Evolutionary conservation across 2,113 vertebrate species (phyloP).

Genomic region (Stictonetta naevosa): DNA sequence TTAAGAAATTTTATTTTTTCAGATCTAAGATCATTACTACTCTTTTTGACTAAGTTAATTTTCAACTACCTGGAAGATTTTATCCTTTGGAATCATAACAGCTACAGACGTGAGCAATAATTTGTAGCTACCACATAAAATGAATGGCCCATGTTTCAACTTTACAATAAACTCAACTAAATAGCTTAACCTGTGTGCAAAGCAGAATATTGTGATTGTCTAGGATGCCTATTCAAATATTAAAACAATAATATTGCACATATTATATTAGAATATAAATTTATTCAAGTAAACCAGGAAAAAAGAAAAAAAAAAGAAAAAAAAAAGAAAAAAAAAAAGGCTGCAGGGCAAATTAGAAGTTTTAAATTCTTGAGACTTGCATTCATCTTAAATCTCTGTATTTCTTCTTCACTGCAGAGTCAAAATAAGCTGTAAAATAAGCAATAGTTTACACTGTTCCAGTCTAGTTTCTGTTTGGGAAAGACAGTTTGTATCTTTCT

Average conservation of each 20-base stretch:
- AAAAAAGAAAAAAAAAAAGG: background rate
- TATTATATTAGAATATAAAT: background rate
- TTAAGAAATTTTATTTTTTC: background rate
- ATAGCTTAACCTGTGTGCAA: background rate
- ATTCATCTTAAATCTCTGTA: background rate
- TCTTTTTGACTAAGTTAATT: background rate
- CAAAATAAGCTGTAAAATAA: slow-evolving; percentile 18
- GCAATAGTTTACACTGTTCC: background rate
- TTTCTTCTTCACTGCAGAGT: background rate
- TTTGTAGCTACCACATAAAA: background rate
- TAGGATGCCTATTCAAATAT: background rate
- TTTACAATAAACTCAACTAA: background rate
- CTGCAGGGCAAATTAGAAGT: background rate
- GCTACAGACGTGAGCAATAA: background rate
- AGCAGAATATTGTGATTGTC: background rate
- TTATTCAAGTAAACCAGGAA: background rate
- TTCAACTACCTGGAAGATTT: background rate
- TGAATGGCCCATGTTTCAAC: background rate
- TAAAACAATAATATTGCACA: background rate
- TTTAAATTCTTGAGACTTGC: background rate
- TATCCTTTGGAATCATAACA: background rate
- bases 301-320: background rate
- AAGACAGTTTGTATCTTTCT: slow-evolving; percentile 44
- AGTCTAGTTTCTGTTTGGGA: background rate
- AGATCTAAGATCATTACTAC: background rate